These are phyloP conservation scores for Drosophila aldrichi DNA, from an alignment of 2,888 invertebrate genomes.

Conservation along the genomic window DNA sequence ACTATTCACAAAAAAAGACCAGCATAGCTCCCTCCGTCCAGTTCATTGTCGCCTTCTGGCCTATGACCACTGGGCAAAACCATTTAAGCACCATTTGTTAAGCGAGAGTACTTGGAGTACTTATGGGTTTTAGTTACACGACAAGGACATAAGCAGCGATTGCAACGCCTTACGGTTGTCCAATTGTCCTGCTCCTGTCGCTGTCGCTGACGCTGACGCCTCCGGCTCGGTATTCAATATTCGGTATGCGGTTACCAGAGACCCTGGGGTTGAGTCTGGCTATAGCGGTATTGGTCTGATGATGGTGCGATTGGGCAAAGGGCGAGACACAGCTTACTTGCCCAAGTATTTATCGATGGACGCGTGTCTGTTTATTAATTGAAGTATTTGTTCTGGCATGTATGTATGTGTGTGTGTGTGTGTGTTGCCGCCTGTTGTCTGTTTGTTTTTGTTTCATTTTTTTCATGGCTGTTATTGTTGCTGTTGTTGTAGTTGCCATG, in stretches of 20 bases:
- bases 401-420: constrained; percentile 27
- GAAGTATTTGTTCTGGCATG: constrained; percentile 75
- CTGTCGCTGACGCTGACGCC: constrained; percentile 31
- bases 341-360: constrained; percentile 74
- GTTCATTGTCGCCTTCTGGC: background rate
- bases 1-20: too few species aligned
- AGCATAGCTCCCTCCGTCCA: background rate
- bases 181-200: constrained; percentile 17
- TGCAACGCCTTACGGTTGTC: constrained; percentile 26
- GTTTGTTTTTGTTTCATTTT: constrained; percentile 42
- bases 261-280: constrained; percentile 38
- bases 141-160: constrained; percentile 44
- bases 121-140: constrained; percentile 56
- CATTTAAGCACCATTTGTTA: constrained; percentile 42
- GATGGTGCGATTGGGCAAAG: constrained; percentile 24
- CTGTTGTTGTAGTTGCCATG: constrained; percentile 58
- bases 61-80: constrained; percentile 3
- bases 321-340: constrained; percentile 30
- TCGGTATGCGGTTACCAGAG: constrained; percentile 54
- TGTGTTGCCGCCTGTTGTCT: constrained; percentile 54
- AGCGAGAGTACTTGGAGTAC: constrained; percentile 41
- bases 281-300: constrained; percentile 9
- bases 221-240: constrained; percentile 1
- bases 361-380: constrained; percentile 81
- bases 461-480: constrained; percentile 37